phyloP scores from a whole-genome alignment of 2,113 vertebrate genomes.

The Emydura subglobosa region DNA sequence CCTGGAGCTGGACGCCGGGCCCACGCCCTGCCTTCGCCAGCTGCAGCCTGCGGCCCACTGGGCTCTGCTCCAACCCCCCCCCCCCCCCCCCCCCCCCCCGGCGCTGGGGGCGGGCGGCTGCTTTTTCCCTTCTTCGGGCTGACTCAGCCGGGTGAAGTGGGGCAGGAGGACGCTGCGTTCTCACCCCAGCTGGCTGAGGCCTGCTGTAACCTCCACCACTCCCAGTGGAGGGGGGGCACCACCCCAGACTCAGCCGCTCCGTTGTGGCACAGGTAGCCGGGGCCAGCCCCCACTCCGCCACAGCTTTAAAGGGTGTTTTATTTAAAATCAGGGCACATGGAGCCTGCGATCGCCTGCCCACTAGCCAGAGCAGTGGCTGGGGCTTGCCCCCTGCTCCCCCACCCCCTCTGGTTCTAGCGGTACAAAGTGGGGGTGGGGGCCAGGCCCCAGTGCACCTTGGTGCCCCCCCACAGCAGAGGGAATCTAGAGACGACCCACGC shows the following conservation, averaged over 20 bases:
- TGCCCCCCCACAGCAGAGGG: no score
- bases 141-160: background rate
- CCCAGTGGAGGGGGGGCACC: no score
- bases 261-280: no score
- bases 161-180: no score
- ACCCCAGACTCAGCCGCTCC: background rate
- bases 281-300: no score
- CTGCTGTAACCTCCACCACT: no score
- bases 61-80: fast-evolving
- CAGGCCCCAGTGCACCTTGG: no score
- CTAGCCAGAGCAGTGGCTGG: background rate
- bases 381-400: no score
- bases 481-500: background rate
- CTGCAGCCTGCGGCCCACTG: background rate
- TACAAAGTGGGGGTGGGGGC: no score
- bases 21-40: background rate
- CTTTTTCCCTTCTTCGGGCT: background rate
- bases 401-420: background rate
- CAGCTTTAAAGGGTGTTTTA: background rate
- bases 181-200: background rate
- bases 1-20: background rate
- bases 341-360: background rate
- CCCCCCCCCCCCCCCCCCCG: fast-evolving
- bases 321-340: background rate
- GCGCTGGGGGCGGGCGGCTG: background rate